phyloP scores from a whole-genome alignment of 2,888 invertebrate species.

The Icerya purchasi region DNA sequence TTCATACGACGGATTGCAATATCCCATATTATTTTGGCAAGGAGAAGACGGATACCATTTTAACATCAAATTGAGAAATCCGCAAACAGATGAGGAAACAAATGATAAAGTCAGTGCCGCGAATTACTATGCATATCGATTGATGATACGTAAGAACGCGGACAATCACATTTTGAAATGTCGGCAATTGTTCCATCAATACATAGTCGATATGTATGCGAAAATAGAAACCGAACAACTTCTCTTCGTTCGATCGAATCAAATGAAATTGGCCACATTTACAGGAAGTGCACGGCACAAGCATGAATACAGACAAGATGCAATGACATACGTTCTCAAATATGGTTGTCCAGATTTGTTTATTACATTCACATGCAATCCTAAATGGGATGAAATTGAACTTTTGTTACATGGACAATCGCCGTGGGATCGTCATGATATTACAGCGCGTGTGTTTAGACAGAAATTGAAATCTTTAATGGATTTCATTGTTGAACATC shows the following conservation, averaged over 20 bases:
- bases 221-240: constrained; percentile 23
- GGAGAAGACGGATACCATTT: constrained; percentile 12
- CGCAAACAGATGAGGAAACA: not conserved
- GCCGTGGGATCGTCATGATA: too few species aligned
- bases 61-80: not conserved
- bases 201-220: constrained; percentile 23
- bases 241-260: constrained; percentile 21
- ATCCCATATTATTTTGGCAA: constrained; percentile 10
- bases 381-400: constrained; percentile 21
- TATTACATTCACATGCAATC: constrained; percentile 21
- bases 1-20: too few species aligned
- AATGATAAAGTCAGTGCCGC: constrained; percentile 19
- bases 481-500: too few species aligned
- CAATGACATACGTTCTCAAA: constrained; percentile 21
- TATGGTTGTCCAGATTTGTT: constrained; percentile 20
- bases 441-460: too few species aligned
- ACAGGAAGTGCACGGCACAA: constrained; percentile 20
- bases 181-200: constrained; percentile 23
- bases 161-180: constrained; percentile 19
- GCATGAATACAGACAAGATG: constrained; percentile 23
- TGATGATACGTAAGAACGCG: constrained; percentile 17
- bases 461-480: too few species aligned
- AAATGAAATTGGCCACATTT: constrained; percentile 21
- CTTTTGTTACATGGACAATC: too few species aligned
- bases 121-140: constrained; percentile 20